A percentile compares a stretch with the other conserved stretches of the same genome.
Conservation (phyloP, 2,797 vertebrate genomes). For the Merluccius polli region DNA sequence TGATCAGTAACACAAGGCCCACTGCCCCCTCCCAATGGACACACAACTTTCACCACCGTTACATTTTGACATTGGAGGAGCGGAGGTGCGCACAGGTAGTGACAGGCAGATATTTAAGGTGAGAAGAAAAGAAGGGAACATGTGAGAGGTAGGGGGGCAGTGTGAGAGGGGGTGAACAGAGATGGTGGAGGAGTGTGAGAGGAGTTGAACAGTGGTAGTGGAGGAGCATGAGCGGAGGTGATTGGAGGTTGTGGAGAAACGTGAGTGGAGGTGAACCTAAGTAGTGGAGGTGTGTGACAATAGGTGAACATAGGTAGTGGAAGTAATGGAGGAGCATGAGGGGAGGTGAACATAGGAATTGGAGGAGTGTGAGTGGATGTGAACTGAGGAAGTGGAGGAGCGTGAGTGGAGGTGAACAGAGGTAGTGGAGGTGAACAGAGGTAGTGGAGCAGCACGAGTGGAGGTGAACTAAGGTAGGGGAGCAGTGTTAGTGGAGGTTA, state of each 20-base stretch:
- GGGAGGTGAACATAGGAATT: too few species aligned
- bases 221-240: too few species aligned
- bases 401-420: background rate
- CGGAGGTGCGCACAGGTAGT: background rate
- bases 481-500: too few species aligned
- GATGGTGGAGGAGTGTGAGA: background rate
- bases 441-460: too few species aligned
- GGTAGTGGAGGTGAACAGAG: background rate
- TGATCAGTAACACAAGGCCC: constrained; percentile 29
- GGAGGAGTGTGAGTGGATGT: too few species aligned
- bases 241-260: too few species aligned
- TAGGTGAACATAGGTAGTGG: too few species aligned
- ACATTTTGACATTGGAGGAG: constrained; percentile 31
- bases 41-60: constrained; percentile 26
- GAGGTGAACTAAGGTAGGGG: too few species aligned
- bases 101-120: background rate
- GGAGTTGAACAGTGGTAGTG: too few species aligned
- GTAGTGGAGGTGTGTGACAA: background rate
- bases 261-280: background rate
- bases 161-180: too few species aligned
- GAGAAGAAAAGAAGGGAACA: background rate
- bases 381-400: too few species aligned
- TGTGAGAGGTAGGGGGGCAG: background rate
- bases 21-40: constrained; percentile 7
- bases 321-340: too few species aligned